phyloP scores from a whole-genome alignment of 2,888 invertebrate species.

The Oscheius sp. region DNA sequence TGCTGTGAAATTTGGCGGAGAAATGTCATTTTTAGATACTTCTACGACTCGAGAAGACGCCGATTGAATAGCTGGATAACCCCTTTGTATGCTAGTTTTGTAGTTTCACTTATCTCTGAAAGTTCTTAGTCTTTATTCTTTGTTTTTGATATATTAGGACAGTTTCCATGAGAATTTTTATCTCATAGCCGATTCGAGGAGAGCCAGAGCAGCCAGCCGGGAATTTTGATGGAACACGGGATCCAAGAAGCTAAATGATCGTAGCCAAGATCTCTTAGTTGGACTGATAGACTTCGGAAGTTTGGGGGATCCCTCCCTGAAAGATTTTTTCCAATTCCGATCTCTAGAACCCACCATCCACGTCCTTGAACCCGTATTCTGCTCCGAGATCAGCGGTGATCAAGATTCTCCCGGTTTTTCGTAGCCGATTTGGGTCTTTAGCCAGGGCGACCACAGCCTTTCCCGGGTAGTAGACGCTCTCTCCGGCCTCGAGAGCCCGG shows the following conservation, averaged over 20 bases:
- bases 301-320: conserved; percentile 37
- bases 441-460: conserved; percentile 70
- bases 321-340: not conserved
- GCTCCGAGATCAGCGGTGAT: conserved; percentile 73
- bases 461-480: conserved; percentile 69
- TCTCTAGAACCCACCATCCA: conserved; percentile 68
- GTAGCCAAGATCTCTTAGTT: conserved; percentile 51
- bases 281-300: conserved; percentile 45
- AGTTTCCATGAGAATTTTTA: too few species aligned
- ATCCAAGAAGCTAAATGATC: conserved; percentile 46
- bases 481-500: conserved; percentile 56
- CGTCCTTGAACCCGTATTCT: conserved; percentile 74
- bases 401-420: conserved; percentile 73
- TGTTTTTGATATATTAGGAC: too few species aligned
- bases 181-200: conserved; percentile 17
- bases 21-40: too few species aligned
- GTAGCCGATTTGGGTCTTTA: conserved; percentile 70
- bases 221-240: conserved; percentile 55
- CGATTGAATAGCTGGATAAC: too few species aligned
- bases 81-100: too few species aligned
- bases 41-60: too few species aligned
- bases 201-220: conserved; percentile 54
- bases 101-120: too few species aligned
- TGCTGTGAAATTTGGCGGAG: too few species aligned
- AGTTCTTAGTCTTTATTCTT: too few species aligned